These are phyloP conservation scores for Thymelicus sylvestris DNA, from an alignment of 2,888 invertebrate genomes.

Conservation along the genomic window DNA sequence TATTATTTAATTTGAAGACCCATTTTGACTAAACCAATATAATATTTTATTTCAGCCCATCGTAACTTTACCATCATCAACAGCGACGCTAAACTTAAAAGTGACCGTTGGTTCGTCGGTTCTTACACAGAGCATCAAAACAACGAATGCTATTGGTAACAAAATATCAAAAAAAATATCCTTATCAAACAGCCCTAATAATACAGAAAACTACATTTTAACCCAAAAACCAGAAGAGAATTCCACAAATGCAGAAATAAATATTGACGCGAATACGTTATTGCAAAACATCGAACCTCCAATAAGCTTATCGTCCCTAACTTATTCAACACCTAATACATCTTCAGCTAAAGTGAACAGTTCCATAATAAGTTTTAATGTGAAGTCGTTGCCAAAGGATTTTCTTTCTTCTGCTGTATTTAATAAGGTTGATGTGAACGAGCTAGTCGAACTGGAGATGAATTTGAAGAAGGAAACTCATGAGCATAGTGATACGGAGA, in stretches of 20 bases:
- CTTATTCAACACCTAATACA: conserved; percentile 18
- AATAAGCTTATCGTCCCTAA: conserved; percentile 34
- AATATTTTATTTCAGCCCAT: conserved; percentile 49
- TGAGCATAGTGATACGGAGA: conserved; percentile 40
- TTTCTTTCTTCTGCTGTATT: conserved; percentile 50
- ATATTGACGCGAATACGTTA: background rate
- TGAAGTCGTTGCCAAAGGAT: conserved; percentile 54
- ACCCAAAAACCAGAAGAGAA: background rate
- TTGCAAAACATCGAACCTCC: conserved; percentile 34
- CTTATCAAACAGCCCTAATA: conserved; percentile 5
- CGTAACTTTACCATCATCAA: conserved; percentile 42
- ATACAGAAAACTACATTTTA: conserved; percentile 20
- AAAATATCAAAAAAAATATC: conserved; percentile 41
- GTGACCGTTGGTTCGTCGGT: conserved; percentile 64
- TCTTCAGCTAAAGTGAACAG: conserved; percentile 37
- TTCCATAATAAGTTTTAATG: conserved; percentile 50
- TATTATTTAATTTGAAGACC: too few relatives aligned
- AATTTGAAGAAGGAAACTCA: conserved; percentile 30
- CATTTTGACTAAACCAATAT: too few relatives aligned
- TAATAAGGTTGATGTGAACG: conserved; percentile 40
- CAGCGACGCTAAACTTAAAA: conserved; percentile 58
- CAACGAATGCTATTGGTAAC: conserved; percentile 44
- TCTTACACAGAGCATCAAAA: conserved; percentile 60
- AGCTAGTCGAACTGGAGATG: conserved; percentile 20
- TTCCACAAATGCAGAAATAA: background rate